Conservation (phyloP, 2,888 invertebrate species). For the Dilophus febrilis region DNA sequence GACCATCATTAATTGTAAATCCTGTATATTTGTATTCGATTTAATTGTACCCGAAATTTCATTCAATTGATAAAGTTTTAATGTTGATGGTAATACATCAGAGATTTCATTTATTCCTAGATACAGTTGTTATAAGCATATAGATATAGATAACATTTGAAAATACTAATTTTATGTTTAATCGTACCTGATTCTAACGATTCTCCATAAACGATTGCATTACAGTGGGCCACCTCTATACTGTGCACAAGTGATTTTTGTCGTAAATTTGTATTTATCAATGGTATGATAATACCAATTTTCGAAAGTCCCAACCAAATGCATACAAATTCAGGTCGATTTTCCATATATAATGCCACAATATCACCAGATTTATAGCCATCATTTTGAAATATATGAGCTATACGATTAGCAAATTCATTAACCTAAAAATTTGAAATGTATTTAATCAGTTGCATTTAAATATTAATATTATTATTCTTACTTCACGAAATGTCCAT, state of each 20-base stretch:
- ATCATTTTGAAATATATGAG: slow-evolving; percentile 58
- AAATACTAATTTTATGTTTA: too few relatives aligned
- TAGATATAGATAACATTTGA: too few relatives aligned
- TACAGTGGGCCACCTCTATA: slow-evolving; percentile 73
- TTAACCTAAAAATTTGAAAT: slow-evolving; percentile 44
- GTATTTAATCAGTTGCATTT: not conserved
- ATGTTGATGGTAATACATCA: slow-evolving; percentile 44
- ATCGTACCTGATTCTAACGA: slow-evolving; percentile 48
- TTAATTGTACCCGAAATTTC: slow-evolving; percentile 15
- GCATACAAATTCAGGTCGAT: slow-evolving; percentile 78
- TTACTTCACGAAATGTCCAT: slow-evolving; percentile 73
- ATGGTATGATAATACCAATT: slow-evolving; percentile 64
- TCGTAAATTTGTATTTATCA: slow-evolving; percentile 87
- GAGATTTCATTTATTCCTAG: slow-evolving; percentile 53
- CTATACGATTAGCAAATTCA: slow-evolving; percentile 68
- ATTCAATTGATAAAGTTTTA: slow-evolving; percentile 45
- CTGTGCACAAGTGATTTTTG: slow-evolving; percentile 75
- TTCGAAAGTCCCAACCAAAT: slow-evolving; percentile 89
- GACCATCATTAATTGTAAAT: slow-evolving; percentile 23
- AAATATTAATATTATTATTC: not conserved
- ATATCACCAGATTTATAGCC: slow-evolving; percentile 80
- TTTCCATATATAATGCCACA: slow-evolving; percentile 80
- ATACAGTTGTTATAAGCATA: too few relatives aligned
- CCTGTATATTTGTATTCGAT: slow-evolving; percentile 27
- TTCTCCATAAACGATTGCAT: slow-evolving; percentile 67